Conservation (phyloP, 2,113 vertebrate genomes). For the Leucopsar rothschildi region DNA sequence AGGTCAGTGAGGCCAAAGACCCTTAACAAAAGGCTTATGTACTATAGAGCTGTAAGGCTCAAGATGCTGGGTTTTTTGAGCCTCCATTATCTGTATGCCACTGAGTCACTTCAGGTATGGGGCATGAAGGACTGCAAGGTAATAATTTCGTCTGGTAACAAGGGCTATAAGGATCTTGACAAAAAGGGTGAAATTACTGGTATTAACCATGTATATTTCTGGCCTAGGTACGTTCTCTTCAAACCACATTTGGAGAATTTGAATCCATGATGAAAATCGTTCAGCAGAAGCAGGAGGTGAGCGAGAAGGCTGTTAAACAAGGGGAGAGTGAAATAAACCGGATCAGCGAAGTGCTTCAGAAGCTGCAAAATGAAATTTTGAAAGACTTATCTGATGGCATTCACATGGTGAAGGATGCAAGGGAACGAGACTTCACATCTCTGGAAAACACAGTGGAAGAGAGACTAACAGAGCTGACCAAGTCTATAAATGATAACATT, state of each 20-base stretch:
- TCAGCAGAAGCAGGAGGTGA: slow-evolving; percentile 82
- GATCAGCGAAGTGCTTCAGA: slow-evolving; percentile 90
- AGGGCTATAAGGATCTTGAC: not conserved
- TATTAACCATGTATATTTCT: slow-evolving; percentile 24
- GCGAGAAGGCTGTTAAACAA: slow-evolving; percentile 76
- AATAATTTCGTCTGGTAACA: fast-evolving
- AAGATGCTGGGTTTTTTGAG: not conserved
- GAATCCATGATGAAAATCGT: slow-evolving; percentile 80
- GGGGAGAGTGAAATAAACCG: slow-evolving; percentile 84
- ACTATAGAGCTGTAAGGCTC: not conserved
- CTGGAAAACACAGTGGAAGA: slow-evolving; percentile 91
- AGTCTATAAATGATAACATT: slow-evolving; percentile 88
- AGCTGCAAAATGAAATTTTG: slow-evolving; percentile 89
- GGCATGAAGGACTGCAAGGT: not conserved
- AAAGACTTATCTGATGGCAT: slow-evolving; percentile 88
- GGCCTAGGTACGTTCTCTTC: slow-evolving; percentile 83
- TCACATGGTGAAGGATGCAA: slow-evolving; percentile 87
- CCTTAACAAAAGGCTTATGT: not conserved
- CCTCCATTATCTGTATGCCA: fast-evolving
- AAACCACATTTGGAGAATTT: slow-evolving; percentile 75
- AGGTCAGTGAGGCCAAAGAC: not conserved
- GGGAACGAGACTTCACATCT: slow-evolving; percentile 87
- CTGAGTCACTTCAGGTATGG: not conserved
- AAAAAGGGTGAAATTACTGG: not conserved
- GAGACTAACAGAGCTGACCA: slow-evolving; percentile 87